Conservation (phyloP, 2,797 vertebrate genomes). For the Mallotus villosus region DNA sequence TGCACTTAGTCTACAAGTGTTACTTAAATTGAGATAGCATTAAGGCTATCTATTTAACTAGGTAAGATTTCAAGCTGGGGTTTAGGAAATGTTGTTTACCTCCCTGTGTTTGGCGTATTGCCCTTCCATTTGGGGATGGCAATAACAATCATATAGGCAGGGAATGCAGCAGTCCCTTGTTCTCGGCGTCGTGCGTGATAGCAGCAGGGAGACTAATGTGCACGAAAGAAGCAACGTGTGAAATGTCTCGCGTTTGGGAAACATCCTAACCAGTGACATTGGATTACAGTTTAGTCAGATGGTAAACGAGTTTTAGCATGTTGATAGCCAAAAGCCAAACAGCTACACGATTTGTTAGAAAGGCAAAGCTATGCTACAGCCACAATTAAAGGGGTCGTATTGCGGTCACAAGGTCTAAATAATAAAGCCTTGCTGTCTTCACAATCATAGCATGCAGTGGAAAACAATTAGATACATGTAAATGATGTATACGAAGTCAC, state of each 20-base stretch:
- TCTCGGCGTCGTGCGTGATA: conserved; percentile 19
- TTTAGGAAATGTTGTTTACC: not conserved
- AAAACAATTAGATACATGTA: not conserved
- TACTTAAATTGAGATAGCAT: too few species aligned
- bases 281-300: conserved; percentile 7
- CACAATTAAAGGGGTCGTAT: conserved; percentile 16
- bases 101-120: not conserved
- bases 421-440: not conserved
- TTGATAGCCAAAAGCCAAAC: not conserved
- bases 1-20: too few species aligned
- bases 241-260: not conserved
- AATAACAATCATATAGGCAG: not conserved
- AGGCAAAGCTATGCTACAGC: conserved; percentile 30
- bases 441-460: not conserved
- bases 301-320: conserved; percentile 21
- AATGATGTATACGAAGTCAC: conserved; percentile 4
- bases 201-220: not conserved
- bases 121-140: not conserved
- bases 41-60: too few species aligned
- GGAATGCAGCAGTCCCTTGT: conserved; percentile 3
- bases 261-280: not conserved
- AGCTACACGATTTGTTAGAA: not conserved
- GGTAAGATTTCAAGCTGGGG: not conserved
- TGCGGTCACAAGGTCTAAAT: conserved; percentile 25
- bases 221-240: conserved; percentile 3